These are phyloP conservation scores for Machimus atricapillus DNA, from an alignment of 2,888 invertebrate species.

Conservation along the genomic window DNA sequence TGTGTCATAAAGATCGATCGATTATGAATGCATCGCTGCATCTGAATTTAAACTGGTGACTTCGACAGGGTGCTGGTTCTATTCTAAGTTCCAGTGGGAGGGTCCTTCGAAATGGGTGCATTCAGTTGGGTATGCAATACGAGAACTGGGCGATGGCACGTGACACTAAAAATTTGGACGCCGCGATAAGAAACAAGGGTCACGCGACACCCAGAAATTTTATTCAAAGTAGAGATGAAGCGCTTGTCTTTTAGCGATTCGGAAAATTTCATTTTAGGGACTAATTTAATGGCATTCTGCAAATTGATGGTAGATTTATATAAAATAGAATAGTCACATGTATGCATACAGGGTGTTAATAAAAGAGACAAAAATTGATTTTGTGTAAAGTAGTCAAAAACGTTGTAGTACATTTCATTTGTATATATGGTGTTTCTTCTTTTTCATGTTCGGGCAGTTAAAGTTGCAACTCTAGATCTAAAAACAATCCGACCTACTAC, in stretches of 20 bases:
- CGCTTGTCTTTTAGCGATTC: neutral
- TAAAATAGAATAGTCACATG: too few relatives aligned
- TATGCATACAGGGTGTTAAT: too few relatives aligned
- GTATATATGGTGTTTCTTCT: too few relatives aligned
- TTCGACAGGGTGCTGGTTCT: neutral
- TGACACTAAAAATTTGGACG: conserved; percentile 62
- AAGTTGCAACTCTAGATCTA: too few relatives aligned
- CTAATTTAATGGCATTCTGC: neutral
- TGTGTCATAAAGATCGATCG: conserved; percentile 44
- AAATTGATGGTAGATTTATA: neutral
- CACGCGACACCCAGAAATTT: conserved; percentile 52
- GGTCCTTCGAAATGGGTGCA: neutral
- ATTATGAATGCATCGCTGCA: conserved; percentile 45
- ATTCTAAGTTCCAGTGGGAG: neutral
- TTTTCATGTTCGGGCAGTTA: too few relatives aligned
- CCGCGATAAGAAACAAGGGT: conserved; percentile 59
- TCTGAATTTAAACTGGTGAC: conserved; percentile 48
- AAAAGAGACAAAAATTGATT: too few relatives aligned
- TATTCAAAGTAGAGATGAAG: neutral
- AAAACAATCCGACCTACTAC: too few relatives aligned
- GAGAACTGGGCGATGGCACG: conserved; percentile 48
- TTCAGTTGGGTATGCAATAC: conserved; percentile 46
- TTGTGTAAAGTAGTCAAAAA: too few relatives aligned
- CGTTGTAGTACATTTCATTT: too few relatives aligned
- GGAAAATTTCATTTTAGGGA: neutral